Base-by-base conservation (phyloP, 2,113 vertebrate genomes). In the Perca flavescens region DNA sequence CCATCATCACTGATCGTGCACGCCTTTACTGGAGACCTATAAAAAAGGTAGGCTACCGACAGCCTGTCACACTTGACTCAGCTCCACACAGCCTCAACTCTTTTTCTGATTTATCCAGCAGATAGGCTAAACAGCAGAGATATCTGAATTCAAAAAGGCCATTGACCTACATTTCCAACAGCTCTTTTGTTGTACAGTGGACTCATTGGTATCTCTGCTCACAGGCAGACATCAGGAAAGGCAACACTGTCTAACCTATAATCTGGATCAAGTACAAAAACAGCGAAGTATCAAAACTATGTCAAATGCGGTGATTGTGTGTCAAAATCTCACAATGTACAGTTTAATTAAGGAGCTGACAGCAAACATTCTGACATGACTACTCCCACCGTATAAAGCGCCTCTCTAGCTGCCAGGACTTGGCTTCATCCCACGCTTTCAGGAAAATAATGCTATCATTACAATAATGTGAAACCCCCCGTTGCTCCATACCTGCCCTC, bases 401-500 rank as follows among this genome's bases (percentile, higher is more conserved):
- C 40, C 16, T 77, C 70, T 62, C 58, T 25, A 25, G 25, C 25
- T 67, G 56, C n/a, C 64, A 19, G 47, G 56, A 69, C 31, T 43
- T 43, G 40, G 40, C 57, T 52, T 47, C 65, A 67, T 54, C 78
- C 71, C 46, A 72, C 77, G 56, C 56, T 71, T 56, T 36, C 22
- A 6, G 46, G 5, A 12, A 31, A 58, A 82, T 46, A 40, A 52
- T 25, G 6, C 47, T 21, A 13, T 43, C 31, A 16, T 66, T 9
- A 2, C 54, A 61, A 21, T 12, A 28, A 56, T 22, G 19, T 52
- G 67, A 50, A 43, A 8, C 34, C 34, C 6, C 34, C 6, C 12
- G 6, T 19, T 36, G 65, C 31, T 65, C 53, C 94, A 62, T 91
- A 97, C 97, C 97, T 97, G 97, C 46, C 93, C 94, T 49, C 96